phyloP scores from a whole-genome alignment of 2,113 vertebrate genomes.

The Hystrix brachyura region DNA sequence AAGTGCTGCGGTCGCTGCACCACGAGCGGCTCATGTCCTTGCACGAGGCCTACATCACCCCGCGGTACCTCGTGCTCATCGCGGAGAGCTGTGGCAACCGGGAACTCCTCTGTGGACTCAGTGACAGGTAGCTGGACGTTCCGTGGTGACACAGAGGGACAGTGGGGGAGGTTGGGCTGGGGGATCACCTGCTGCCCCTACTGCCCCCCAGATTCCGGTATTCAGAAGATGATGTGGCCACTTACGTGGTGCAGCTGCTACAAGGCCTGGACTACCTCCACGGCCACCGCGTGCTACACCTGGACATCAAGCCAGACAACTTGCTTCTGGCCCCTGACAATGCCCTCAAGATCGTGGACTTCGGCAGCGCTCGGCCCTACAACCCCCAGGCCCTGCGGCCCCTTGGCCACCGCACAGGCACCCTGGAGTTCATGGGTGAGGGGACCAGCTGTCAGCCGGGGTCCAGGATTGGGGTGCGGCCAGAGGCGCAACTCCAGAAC shows the following conservation, averaged over 20 bases:
- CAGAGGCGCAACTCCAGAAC: not conserved
- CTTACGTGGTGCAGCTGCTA: constrained; percentile 94
- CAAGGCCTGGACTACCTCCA: constrained; percentile 98
- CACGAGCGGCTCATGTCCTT: constrained; percentile 96
- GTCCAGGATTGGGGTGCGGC: not conserved
- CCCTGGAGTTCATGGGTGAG: constrained; percentile 98
- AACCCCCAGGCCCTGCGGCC: constrained; percentile 95
- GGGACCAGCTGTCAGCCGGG: rapidly evolving
- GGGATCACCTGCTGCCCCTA: not conserved
- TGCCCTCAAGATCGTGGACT: constrained; percentile 97
- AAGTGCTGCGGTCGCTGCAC: constrained; percentile 96
- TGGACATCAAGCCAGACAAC: constrained; percentile 98
- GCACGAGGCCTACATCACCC: constrained; percentile 98
- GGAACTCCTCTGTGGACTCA: constrained; percentile 96
- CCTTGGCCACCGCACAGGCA: constrained; percentile 93
- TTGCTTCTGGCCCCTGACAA: constrained; percentile 94
- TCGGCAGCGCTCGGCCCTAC: constrained; percentile 96
- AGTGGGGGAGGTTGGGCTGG: rapidly evolving
- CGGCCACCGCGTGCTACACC: constrained; percentile 93
- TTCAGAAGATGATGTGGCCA: constrained; percentile 97
- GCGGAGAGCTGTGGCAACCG: constrained; percentile 96
- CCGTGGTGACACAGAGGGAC: rapidly evolving
- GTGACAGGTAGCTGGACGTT: constrained; percentile 91
- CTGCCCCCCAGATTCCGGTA: constrained; percentile 93
- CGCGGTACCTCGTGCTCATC: constrained; percentile 98